Evolutionary conservation across 2,113 vertebrate species (phyloP).

Genomic region (Hypomesus transpacificus): DNA sequence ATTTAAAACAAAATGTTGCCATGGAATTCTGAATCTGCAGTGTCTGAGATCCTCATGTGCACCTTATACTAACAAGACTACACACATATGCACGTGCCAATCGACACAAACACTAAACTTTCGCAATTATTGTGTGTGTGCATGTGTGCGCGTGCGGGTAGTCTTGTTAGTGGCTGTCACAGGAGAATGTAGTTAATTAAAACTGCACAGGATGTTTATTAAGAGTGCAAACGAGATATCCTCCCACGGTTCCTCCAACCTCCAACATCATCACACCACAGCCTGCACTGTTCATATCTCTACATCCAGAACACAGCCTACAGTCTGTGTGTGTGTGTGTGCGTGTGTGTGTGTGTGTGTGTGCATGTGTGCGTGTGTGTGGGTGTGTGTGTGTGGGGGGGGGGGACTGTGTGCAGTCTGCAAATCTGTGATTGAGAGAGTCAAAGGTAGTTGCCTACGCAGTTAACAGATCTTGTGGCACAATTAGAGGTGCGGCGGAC

Average conservation of each 20-base stretch:
- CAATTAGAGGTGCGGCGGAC: slow-evolving; percentile 54
- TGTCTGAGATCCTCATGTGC: too few relatives aligned
- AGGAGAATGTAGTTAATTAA: slow-evolving; percentile 63
- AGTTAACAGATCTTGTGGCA: not conserved
- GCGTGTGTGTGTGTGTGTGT: slow-evolving; percentile 7
- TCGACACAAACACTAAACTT: too few relatives aligned
- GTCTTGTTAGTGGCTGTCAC: slow-evolving; percentile 60
- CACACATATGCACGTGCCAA: too few relatives aligned
- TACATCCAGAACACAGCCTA: not conserved
- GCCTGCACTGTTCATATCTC: not conserved
- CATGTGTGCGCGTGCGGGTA: not conserved
- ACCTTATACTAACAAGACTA: too few relatives aligned
- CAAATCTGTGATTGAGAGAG: slow-evolving; percentile 40
- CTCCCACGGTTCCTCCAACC: slow-evolving; percentile 46
- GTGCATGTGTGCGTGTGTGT: slow-evolving; percentile 12
- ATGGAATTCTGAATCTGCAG: too few relatives aligned
- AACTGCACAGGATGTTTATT: slow-evolving; percentile 61
- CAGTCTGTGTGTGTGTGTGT: not conserved
- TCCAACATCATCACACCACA: slow-evolving; percentile 36
- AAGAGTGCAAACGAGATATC: slow-evolving; percentile 51
- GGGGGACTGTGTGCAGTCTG: not conserved
- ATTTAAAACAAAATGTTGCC: too few relatives aligned
- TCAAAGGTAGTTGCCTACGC: slow-evolving; percentile 61
- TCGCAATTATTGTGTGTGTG: not conserved
- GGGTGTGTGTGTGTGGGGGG: slow-evolving; percentile 4